Base-by-base conservation (phyloP, 2,113 vertebrate genomes). In the Festucalex cinctus region DNA sequence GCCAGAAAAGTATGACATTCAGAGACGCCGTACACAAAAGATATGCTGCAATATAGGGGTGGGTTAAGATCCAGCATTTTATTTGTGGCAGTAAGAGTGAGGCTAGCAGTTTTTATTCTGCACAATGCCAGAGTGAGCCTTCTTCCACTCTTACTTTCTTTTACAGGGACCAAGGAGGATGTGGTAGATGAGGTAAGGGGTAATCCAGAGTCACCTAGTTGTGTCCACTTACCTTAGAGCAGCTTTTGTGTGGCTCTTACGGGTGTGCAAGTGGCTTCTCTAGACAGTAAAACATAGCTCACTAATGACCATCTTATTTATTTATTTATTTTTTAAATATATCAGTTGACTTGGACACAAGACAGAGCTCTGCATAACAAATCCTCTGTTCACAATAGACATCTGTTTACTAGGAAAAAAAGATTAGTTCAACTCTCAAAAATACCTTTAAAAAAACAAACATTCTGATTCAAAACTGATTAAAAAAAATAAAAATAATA, bases 231-330 rank as follows among this genome's bases (percentile, higher is more conserved):
- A 90, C 89, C 86, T 85, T 12, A 68, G 57, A 2, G 35, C 24
- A 73, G 74, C 80, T 80, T 81, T 87, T 74, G 73, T 41, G 57
- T 70, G 85, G 24, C 66, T 76, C 82, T 86, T 88, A 77, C 64
- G 80, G 75, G 54, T 71, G 51, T 78, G 53, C 74, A 85, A 68
- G 76, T 78, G 75, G 70, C 66, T 83, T 86, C 76, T 89, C 88
- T 90, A 84, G 70, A 65, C 74, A 73, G 81, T 69, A 71, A 81
- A 75, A 80, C 61, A 77, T 73, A 58, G 76, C 78, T 83, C 74
- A 84, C 70, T 43, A 74, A 37, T 62, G 66, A 65, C 62, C 26
- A 59, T 69, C 39, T 43, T 62, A 62, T 43, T 17, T 3, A 26
- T 56, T 7, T 28, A 19, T 32, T 20, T 46, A 0, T 46, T 14